Evolutionary conservation across 2,113 vertebrate genomes (phyloP).

Genomic region (Chlorocebus sabaeus): DNA sequence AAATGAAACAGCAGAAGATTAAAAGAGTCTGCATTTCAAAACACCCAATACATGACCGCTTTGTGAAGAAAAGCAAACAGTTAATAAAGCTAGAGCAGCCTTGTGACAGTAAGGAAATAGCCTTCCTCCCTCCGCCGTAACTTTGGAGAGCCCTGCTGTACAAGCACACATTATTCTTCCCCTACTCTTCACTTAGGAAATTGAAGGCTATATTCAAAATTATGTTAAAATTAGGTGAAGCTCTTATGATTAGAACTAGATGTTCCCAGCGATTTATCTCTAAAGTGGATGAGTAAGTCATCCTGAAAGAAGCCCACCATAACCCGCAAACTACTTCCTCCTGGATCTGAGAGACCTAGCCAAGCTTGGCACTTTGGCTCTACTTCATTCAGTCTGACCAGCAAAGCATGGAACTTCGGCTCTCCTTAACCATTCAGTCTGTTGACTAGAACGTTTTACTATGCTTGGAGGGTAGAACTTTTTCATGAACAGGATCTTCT

Average conservation of each 20-base stretch:
- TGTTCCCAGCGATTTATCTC: neutral
- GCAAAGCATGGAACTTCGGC: neutral
- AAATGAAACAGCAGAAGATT: constrained; percentile 38
- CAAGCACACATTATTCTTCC: neutral
- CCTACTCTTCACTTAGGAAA: neutral
- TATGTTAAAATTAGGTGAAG: neutral
- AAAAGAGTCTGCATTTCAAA: neutral
- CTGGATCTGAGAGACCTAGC: neutral
- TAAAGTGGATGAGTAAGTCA: neutral
- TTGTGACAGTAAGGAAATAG: neutral
- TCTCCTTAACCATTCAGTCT: neutral
- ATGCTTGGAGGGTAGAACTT: no score
- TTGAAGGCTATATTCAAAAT: neutral
- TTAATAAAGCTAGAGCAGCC: neutral
- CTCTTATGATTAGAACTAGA: neutral
- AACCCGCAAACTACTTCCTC: neutral
- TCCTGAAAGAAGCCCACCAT: neutral
- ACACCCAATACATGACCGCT: neutral
- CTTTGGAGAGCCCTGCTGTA: neutral
- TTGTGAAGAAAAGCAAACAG: neutral
- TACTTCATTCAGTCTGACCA: neutral
- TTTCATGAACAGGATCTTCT: neutral
- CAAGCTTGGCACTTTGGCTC: neutral
- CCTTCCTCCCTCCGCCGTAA: neutral
- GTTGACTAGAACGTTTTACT: neutral